Base-by-base conservation (phyloP, 2,797 vertebrate species). In the Poecilia gillii region DNA sequence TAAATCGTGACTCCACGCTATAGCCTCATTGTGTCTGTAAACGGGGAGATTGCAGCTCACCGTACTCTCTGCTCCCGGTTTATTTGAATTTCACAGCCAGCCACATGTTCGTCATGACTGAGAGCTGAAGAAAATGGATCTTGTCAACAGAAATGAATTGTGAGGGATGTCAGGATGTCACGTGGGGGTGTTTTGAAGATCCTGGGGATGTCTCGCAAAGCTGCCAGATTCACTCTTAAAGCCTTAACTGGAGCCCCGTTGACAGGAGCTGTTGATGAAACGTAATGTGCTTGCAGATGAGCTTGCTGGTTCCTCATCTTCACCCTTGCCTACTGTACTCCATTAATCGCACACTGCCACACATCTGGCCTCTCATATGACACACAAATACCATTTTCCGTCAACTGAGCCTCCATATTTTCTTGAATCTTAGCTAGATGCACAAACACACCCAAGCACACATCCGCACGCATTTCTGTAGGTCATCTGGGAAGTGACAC, bases 401-500 rank as follows among this genome's bases (percentile, higher is more conserved):
- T 82, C 77, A 82, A 73, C 75, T 81, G 84, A 71, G 59, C 36
- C 76, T 57, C 53, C 49, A 55, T 76, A 74, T 79, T 66, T 76
- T 71, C 68, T 16, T 36, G 74, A 57, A 36, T 78, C 75, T 80
- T 74, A 80, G 74, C 62, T 70, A 73, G 3, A 12, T 28, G n/a
- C 43, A 49, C 47, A 20, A 16, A 20, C 47, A 49, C 16, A 0
- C 46, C 2, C 14, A 5, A 1, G 1, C 46, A 39, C 39, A 76
- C 43, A 55, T 7, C 7, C 0, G 23, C 20, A 53, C 28, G 2
- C 85, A 80, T 75, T 79, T 81, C 82, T 76, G 83, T 72, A 73
- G 79, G 81, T 87, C 92, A 87, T 87, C 81, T 86, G 80, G 78
- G 49, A 76, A 66, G 75, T 86, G 89, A 88, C 90, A 84, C 84